Base-by-base conservation (phyloP, 2,113 vertebrate genomes). In the Entelurus aequoreus region DNA sequence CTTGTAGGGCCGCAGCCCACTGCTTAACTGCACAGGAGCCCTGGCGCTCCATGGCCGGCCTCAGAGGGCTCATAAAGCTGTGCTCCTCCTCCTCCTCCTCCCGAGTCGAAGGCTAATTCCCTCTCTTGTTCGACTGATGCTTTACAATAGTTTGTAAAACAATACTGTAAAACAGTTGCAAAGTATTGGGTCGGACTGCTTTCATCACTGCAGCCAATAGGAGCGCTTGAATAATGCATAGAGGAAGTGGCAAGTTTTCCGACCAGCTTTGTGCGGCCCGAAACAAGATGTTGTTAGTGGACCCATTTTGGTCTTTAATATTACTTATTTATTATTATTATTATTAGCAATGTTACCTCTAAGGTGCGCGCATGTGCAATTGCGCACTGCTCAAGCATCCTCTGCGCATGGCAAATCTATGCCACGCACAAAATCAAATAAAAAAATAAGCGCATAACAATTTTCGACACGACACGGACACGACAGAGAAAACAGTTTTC, bases 21-120 rank as follows among this genome's bases (percentile, higher is more conserved):
- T 74, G 83, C 80, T 82, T 81, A 84, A 81, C 80, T 76, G 80
- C 83, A 86, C 81, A 84, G 83, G 72, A 89, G 83, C 78, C 70
- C 73, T 62, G 76, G 77, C 72, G 54, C 76, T 82, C 73, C 72
- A 58, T 46, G 71, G 57, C 69, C 72, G 40, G 79, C 84, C 84
- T 88, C 87, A 83, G 78, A 88, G 87, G 85, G 80, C 87, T 86
- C 84, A 87, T 88, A 88, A 88, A 87, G 82, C 80, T 68, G 63
- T 71, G 12, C 42, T 44, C 42, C 42, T 44, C 42, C 42, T 46
- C 60, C 12, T 35, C 69, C 73, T 81, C 82, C 81, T 82, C 76
- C 76, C 76, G 71, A 66, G 82, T 74, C 72, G 70, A 62, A 72
- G 77, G 75, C 82, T 85, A 83, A 86, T 83, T 76, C 75, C 63